Evolutionary conservation across 2,113 vertebrate species (phyloP), one percentile per base, ranked within the genome.

Genomic region (Triplophysa rosa): DNA sequence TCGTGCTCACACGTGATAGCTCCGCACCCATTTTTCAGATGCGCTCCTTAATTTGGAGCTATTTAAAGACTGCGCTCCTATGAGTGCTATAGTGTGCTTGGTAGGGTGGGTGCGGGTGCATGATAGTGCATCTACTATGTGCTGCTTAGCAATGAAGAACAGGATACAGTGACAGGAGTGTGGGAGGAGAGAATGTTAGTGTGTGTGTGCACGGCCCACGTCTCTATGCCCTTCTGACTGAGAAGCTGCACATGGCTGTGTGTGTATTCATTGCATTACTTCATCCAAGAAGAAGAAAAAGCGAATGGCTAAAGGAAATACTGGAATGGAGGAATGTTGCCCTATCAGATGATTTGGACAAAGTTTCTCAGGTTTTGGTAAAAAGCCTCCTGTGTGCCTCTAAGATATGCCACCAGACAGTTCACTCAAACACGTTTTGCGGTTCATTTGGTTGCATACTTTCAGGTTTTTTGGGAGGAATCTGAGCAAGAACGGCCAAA

Each of bases 161-260:
- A 58, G 80, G 77, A 70, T 65, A 40, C 69, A 65, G 49, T 82
- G 80, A 82, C 74, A 78, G 59, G 66, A 47, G 33, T 56, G 77
- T 62, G 69, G 45, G 74, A 54, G 80, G 59, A 52, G 68, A 80
- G 67, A 64, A 58, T 37, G 33, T 37, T 37, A 54, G 56, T 45
- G 13, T 14, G 54, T 61, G 76, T 45, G 42, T 9, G 54, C 67
- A 40, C 78, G 52, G 26, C 67, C 78, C 78, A 79, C 78, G 3
- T 52, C 77, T 70, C 42, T 47, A 11, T 62, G 63, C 33, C 76
- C n/a, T 37, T 59, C 61, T 58, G 66, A 61, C 71, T 79, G 56
- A 77, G 71, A 52, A 21, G 40, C 66, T 33, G 16, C 67, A 69
- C 56, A 49, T 58, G 75, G 14, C 42, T 69, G 63, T 66, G 14